A percentile compares a stretch with the other conserved stretches of the same genome.
Conservation (phyloP, 2,113 vertebrate species). For the Cyphomyrus plagiostoma region DNA sequence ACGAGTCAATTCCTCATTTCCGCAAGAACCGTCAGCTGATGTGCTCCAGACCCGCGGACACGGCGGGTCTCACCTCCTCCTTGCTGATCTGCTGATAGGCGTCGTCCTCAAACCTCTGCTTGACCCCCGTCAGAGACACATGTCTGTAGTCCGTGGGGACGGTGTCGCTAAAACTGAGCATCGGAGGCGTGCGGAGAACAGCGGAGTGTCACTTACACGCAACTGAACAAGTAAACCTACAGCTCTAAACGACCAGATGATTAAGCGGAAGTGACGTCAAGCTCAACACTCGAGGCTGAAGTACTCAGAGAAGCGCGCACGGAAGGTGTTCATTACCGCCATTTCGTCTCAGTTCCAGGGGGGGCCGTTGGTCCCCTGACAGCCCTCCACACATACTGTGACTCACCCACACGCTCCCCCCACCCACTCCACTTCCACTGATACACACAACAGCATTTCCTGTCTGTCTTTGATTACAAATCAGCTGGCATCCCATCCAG, state of each 20-base stretch:
- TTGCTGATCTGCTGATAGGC: constrained; percentile 78
- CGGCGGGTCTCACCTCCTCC: constrained; percentile 63
- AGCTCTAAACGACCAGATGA: not conserved
- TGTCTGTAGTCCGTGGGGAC: constrained; percentile 88
- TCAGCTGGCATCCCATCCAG: not conserved
- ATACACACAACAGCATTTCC: not conserved
- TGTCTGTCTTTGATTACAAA: not conserved
- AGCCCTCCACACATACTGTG: not conserved
- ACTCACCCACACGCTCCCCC: not conserved
- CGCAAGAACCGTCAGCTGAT: not conserved
- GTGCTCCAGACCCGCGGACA: not conserved
- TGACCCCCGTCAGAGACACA: constrained; percentile 84
- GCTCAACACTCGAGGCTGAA: too few species aligned
- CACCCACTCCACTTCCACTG: not conserved
- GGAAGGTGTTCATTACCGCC: not conserved
- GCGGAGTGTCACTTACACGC: not conserved
- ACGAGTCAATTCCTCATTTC: not conserved
- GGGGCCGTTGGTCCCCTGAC: not conserved
- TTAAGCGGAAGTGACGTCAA: not conserved
- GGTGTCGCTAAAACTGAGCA: constrained; percentile 78
- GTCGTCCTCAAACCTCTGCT: constrained; percentile 89
- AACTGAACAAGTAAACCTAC: not conserved
- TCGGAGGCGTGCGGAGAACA: not conserved
- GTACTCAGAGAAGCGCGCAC: not conserved
- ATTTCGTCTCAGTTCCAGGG: not conserved